Base-by-base conservation (phyloP, 2,888 invertebrate species). In the Nysson spinosus region DNA sequence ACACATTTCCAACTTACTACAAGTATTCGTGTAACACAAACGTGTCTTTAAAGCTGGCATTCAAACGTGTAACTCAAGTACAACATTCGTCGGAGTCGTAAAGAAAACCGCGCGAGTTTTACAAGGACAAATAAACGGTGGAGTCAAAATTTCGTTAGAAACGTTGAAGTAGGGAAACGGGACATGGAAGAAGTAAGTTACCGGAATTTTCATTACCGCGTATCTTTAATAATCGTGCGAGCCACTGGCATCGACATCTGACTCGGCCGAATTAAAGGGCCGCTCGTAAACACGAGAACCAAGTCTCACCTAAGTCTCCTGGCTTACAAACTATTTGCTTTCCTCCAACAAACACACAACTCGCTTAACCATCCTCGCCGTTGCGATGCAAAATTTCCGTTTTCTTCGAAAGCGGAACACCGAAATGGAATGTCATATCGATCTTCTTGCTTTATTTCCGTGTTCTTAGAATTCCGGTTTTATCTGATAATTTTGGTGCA, bases 321-420 rank as follows among this genome's bases (percentile, higher is more conserved):
- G 30, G 30, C 40, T 35, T 40, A 47, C 35, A 30, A 40, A 46
- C 30, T 35, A 37, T 62, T 51, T 47, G 42, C 44, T 30, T 34
- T 6, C 7, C 11, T 14, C 9, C 22, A n/a, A 28, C 14, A 14
- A 40, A 16, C 9, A n/a, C 2, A n/a, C 16, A 7, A 32, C 32
- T 30, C 22, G 50, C 19, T 30, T 32, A 20, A 40, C 12, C 11
- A 14, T 20, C 12, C 16, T 34, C 37, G 37, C 35, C 35, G n/a
- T 2, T 11, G 16, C 35, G 4, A 6, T 11, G 4, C 30, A 30
- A 22, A 30, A 39, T 3, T 37, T 9, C 4, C 16, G 19, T 20
- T 17, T 30, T 7, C 14, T 9, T 22, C 2, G 5, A 14, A 22
- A 34, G 12, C 14, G 11, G 3, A 7, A 6, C 19, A 46, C 4